Conservation (phyloP, 23 tunicate species). For the Styela plicata region DNA sequence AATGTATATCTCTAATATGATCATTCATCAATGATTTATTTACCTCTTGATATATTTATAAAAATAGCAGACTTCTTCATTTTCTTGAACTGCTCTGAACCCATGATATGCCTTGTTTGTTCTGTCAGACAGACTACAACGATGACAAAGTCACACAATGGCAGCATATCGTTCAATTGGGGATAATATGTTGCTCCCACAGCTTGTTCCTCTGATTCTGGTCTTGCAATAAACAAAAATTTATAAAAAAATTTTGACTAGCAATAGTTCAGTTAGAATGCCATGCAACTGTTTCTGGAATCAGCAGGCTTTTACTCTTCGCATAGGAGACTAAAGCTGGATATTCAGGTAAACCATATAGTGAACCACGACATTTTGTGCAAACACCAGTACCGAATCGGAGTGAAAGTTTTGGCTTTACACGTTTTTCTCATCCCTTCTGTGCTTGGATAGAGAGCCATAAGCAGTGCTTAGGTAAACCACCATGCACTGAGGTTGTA, state of each 20-base stretch:
- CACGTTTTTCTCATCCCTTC: too few species aligned
- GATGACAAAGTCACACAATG: constrained; percentile 75
- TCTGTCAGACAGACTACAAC: constrained; percentile 53
- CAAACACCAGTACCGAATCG: background rate
- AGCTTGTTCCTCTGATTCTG: constrained; percentile 30
- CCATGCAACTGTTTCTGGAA: background rate
- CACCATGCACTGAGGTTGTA: too few species aligned
- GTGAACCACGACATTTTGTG: background rate
- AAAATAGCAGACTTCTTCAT: constrained; percentile 75
- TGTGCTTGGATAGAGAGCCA: too few species aligned
- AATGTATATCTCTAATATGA: background rate
- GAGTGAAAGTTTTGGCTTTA: background rate
- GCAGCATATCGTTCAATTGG: constrained; percentile 64
- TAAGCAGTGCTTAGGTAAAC: too few species aligned
- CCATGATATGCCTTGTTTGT: constrained; percentile 60
- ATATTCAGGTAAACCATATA: background rate
- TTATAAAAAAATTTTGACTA: background rate
- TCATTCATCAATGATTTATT: background rate
- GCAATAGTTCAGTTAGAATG: background rate
- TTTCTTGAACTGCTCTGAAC: constrained; percentile 56
- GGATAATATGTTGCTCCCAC: constrained; percentile 56
- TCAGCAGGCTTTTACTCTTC: too few species aligned
- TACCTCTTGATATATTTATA: constrained; percentile 79
- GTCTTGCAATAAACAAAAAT: too few species aligned
- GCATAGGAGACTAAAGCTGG: too few species aligned